Conservation (phyloP, 2,797 vertebrate species). For the Bucorvus abyssinicus region DNA sequence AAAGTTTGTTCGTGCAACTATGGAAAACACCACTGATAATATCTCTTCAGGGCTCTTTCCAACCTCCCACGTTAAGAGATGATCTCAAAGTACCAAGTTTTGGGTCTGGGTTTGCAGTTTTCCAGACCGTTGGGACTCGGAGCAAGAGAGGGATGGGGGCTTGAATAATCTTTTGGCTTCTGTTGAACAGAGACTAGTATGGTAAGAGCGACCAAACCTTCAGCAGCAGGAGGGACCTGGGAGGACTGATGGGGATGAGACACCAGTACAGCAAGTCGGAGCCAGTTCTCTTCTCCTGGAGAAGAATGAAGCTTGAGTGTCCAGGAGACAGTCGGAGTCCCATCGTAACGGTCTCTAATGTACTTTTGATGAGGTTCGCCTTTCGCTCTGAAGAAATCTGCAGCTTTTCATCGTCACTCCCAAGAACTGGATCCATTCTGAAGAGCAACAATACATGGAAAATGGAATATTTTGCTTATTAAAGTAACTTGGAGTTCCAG, state of each 20-base stretch:
- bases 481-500: slow-evolving; percentile 40
- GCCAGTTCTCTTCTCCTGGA: neutral
- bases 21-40: slow-evolving; percentile 4
- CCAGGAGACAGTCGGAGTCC: neutral
- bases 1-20: neutral
- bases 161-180: neutral
- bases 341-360: neutral
- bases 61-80: neutral
- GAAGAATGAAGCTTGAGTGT: neutral
- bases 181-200: neutral
- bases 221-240: slow-evolving; percentile 13
- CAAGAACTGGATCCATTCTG: slow-evolving; percentile 20
- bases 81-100: neutral
- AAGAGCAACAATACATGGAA: slow-evolving; percentile 42
- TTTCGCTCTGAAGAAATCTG: slow-evolving; percentile 11
- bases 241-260: neutral
- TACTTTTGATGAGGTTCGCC: neutral
- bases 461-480: slow-evolving; percentile 57
- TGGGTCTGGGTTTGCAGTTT: neutral
- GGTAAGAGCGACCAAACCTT: neutral
- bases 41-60: slow-evolving; percentile 5
- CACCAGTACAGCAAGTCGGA: neutral
- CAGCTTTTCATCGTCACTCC: slow-evolving; percentile 15
- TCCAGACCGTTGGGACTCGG: neutral
- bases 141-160: neutral